Evolutionary conservation across 2,113 vertebrate genomes (phyloP).

Genomic region (Pseudopipra pipra): DNA sequence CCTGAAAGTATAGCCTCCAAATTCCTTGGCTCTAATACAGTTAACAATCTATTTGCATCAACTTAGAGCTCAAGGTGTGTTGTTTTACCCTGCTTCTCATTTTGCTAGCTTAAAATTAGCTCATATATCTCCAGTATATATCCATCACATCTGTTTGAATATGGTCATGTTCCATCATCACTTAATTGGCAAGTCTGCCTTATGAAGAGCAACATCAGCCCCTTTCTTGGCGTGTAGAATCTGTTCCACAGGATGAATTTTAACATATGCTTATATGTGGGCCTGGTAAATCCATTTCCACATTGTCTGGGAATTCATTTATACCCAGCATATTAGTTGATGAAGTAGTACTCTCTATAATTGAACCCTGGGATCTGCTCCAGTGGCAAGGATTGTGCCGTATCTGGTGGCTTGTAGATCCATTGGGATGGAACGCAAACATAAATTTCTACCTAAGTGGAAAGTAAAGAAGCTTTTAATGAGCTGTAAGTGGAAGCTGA

Average conservation of each 20-base stretch:
- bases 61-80: background rate
- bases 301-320: slow-evolving; percentile 4
- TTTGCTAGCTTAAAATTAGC: slow-evolving; percentile 1
- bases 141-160: background rate
- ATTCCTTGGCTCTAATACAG: background rate
- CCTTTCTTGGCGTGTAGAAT: background rate
- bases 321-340: background rate
- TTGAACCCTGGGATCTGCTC: background rate
- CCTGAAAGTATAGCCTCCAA: background rate
- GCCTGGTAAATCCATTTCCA: background rate
- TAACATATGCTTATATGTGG: background rate
- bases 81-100: background rate
- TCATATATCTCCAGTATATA: background rate
- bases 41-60: background rate
- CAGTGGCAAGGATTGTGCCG: background rate
- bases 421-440: slow-evolving; percentile 1
- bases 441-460: background rate
- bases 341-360: background rate
- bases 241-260: background rate
- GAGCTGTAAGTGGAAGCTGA: slow-evolving; percentile 30
- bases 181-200: background rate
- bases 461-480: slow-evolving; percentile 28
- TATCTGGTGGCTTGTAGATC: background rate
- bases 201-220: background rate
- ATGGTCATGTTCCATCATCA: background rate